These are phyloP conservation scores for Bellardia pandia DNA, from an alignment of 2,888 invertebrate genomes.

Conservation along the genomic window DNA sequence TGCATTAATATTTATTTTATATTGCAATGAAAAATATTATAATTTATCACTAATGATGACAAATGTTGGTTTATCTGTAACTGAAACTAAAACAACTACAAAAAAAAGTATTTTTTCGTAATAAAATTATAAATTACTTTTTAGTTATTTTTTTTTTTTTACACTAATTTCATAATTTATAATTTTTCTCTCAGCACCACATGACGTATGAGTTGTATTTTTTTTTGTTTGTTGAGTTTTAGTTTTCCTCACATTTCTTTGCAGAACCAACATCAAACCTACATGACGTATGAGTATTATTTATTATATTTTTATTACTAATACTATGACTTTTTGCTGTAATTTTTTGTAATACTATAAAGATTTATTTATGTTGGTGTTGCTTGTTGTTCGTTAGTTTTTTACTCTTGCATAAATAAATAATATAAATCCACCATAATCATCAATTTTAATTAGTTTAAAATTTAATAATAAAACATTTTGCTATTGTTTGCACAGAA, in stretches of 20 bases:
- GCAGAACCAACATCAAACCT: background rate
- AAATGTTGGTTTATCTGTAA: conserved; percentile 46
- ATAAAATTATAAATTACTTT: conserved; percentile 25
- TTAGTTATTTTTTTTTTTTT: background rate
- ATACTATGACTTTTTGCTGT: background rate
- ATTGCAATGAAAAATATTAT: conserved; percentile 16
- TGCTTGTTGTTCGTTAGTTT: conserved; percentile 12
- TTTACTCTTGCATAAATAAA: conserved; percentile 21
- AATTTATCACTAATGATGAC: conserved; percentile 59
- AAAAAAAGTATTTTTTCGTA: conserved; percentile 15
- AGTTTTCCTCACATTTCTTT: background rate
- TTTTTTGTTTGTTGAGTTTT: background rate
- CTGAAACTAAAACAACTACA: conserved; percentile 6
- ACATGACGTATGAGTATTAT: conserved; percentile 59
- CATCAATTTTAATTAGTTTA: conserved; percentile 68
- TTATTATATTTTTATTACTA: conserved; percentile 42
- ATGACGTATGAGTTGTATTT: conserved; percentile 50
- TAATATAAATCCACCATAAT: conserved; percentile 47
- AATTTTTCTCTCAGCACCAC: conserved; percentile 33
- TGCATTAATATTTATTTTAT: background rate
- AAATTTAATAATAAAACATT: conserved; percentile 51
- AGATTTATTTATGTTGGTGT: conserved; percentile 33
- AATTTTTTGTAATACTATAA: conserved; percentile 9
- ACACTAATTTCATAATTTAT: conserved; percentile 45
- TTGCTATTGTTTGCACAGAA: conserved; percentile 6